phyloP scores from a whole-genome alignment of 2,888 invertebrate species.

The Julus scanicus region DNA sequence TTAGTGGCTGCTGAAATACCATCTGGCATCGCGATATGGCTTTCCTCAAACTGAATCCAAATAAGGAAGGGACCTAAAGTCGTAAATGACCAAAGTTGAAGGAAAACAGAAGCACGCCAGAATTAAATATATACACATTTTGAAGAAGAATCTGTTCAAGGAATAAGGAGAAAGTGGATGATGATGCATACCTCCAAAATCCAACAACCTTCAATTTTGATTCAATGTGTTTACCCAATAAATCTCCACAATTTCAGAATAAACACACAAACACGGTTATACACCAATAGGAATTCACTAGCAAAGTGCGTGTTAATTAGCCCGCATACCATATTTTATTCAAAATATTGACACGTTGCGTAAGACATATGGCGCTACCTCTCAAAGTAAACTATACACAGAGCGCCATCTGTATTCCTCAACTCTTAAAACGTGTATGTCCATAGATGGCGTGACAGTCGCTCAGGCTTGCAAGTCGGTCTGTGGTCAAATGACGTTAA shows the following conservation, averaged over 20 bases:
- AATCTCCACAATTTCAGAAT: slow-evolving; percentile 16
- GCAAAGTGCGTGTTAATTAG: slow-evolving; percentile 27
- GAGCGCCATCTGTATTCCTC: not conserved
- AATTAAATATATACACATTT: slow-evolving; percentile 13
- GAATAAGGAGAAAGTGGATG: slow-evolving; percentile 30
- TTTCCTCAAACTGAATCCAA: slow-evolving; percentile 39
- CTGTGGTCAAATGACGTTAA: too few relatives aligned
- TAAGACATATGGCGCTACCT: not conserved
- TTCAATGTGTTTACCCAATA: slow-evolving; percentile 39
- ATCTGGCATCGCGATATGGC: slow-evolving; percentile 39
- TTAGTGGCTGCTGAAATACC: slow-evolving; percentile 36
- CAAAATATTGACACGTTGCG: not conserved
- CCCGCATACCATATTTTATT: not conserved
- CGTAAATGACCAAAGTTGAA: slow-evolving; percentile 51
- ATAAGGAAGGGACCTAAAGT: slow-evolving; percentile 41
- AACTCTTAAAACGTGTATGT: not conserved
- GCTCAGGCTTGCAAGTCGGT: too few relatives aligned
- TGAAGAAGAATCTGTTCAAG: slow-evolving; percentile 13
- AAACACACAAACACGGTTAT: not conserved
- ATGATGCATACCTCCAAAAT: not conserved
- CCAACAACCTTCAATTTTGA: not conserved
- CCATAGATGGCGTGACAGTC: not conserved
- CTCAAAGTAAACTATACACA: not conserved
- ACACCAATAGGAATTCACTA: not conserved
- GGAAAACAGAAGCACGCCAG: slow-evolving; percentile 38